Conservation (phyloP, 2,797 vertebrate species). For the Etheostoma nigrum region DNA sequence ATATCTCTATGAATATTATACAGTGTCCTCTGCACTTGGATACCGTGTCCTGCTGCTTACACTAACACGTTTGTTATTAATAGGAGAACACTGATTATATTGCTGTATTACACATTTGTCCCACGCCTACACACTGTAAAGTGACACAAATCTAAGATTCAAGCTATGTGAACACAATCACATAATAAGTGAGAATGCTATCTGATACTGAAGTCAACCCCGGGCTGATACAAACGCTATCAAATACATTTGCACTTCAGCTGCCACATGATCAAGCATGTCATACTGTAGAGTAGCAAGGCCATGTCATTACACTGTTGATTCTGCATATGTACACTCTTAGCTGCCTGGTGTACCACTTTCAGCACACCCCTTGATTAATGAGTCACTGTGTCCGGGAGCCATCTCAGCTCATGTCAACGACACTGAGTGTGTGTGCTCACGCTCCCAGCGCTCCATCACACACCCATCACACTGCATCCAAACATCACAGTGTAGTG, state of each 20-base stretch:
- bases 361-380: slow-evolving; percentile 64
- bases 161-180: not conserved
- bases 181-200: slow-evolving; percentile 16
- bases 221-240: slow-evolving; percentile 23
- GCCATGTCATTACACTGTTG: slow-evolving; percentile 58
- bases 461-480: slow-evolving; percentile 30
- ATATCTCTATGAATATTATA: not conserved
- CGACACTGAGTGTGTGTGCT: slow-evolving; percentile 35
- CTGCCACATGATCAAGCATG: slow-evolving; percentile 28
- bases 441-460: slow-evolving; percentile 31
- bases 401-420: slow-evolving; percentile 49
- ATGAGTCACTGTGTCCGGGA: slow-evolving; percentile 65
- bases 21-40: not conserved
- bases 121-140: not conserved
- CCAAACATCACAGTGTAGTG: slow-evolving; percentile 40
- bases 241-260: slow-evolving; percentile 30
- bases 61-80: not conserved
- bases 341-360: slow-evolving; percentile 54
- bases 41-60: not conserved
- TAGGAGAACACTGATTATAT: not conserved
- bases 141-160: not conserved
- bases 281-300: not conserved
- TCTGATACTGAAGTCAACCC: slow-evolving; percentile 13
- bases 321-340: slow-evolving; percentile 56
- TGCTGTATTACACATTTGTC: not conserved